Evolutionary conservation across 2,888 invertebrate genomes (phyloP), one percentile per base, ranked within the genome.

Genomic region (Liodrosophila aerea): DNA sequence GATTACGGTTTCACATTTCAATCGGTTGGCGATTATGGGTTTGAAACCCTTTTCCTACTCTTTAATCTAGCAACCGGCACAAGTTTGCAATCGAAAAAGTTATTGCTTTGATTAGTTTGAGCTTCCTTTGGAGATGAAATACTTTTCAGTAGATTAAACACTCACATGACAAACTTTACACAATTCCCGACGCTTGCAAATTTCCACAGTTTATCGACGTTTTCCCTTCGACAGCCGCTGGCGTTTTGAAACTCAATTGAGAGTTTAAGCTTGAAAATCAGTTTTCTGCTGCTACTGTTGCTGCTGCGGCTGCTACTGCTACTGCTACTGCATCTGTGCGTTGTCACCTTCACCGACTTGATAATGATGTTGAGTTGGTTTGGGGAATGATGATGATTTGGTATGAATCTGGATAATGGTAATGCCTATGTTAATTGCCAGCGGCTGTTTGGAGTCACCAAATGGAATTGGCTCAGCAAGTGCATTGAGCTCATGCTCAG

Each of bases 171-270:
- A 50, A 50, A 22, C 37, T 18, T 40, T 47, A 29, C 12, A 13
- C 30, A 54, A 31, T 66, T 54, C 7, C 2, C 18, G 36, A 31
- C 39, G 16, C 43, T 60, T 33, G 45, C 44, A 56, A 30, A 43
- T 54, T 27, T 40, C 2, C 22, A 49, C 15, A 30, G 18, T 3
- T 41, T 34, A 30, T 44, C 12, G 7, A 7, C 7, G 7, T 18
- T 13, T 27, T 53, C 36, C 9, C 53, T 64, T 44, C 16, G 61
- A 44, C 43, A 49, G 59, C 43, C 40, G 41, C 40, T 44, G 52
- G 18, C 49, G 64, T 43, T 64, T 57, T 50, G 18, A 61, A 65
- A 74, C 66, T 76, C 62, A 66, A 49, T 66, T 45, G n/a, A 53
- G 29, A 34, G 45, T 53, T 22, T 18, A 63, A 58, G 53, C 47